Base-by-base conservation (phyloP, 1,140 invertebrate species). In the Drosophila athabasca region DNA sequence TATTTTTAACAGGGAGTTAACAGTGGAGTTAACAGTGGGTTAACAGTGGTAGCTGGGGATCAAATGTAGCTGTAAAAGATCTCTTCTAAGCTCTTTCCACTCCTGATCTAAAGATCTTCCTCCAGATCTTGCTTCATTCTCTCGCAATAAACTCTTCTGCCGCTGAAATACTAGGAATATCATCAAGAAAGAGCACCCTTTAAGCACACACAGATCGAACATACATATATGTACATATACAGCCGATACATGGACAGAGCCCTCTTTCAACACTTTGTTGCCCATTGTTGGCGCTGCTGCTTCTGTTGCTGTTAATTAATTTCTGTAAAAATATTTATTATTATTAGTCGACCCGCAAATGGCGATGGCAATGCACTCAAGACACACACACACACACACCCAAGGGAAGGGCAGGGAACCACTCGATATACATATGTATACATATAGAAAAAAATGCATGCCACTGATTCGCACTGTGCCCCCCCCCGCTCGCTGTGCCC, bases 291-390 rank as follows among this genome's bases (percentile, higher is more conserved):
- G 17, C 17, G 58, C 26, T 67, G 19, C 4, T 41, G 31, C 8
- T 31, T 45, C 45, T 60, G 77, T 64, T 46, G 62, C 62, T 77
- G 77, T 87, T 87, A 82, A 87, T 88, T 87, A 88, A 87, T 82
- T 87, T 87, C 74, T 82, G 83, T 57, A 82, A 71, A 88, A 87
- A 87, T 87, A 87, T 87, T 87, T 87, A 87, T 87, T 87, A 87
- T 88, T 87, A 87, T 85, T 85, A 87, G 83, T 73, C 76, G 68
- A 61, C 67, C 62, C 57, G 77, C 77, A 70, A 69, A 70, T 71
- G 71, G 62, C 58, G 57, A 73, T 71, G 62, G 70, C 73, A 81
- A 68, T 82, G 81, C 78, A 85, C 69, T 54, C 71, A 39, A 39
- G 35, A 39, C 11, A 39, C 11, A 60, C 19, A 15, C 49, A 58